Evolutionary conservation across 2,797 vertebrate genomes (phyloP), one percentile per base, ranked within the genome.

Genomic region (Bradypodion ventrale): DNA sequence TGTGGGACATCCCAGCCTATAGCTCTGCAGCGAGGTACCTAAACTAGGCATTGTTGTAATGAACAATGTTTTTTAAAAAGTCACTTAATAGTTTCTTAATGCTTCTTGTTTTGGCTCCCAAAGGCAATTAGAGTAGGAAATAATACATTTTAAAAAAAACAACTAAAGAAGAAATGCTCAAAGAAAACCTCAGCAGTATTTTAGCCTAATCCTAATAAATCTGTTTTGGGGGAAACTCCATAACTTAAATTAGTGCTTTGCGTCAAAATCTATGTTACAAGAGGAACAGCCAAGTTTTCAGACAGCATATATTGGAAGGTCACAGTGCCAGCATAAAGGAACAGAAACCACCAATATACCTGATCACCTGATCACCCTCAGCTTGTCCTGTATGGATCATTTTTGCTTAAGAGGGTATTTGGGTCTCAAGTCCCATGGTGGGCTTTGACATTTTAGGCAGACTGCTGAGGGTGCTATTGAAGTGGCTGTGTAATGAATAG

Each of bases 81-180:
- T 56, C 82, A 83, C 70, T 86, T 89, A 15, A 3, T 56, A 13
- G 37, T 88, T 93, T 88, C 75, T 88, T 77, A 59, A 69, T 83
- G 32, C 7, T 77, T 56, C 4, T 29, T 68, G 35, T 25, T 80
- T 19, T 16, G n/a, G n/a, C 27, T 62, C 16, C n/a, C n/a, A 78
- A 46, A 84, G 75, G 25, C 9, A 56, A n/a, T 13, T 52, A 7
- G 5, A 37, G 5, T 8, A 72, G 56, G 13, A 66, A 66, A 80
- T 80, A 23, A 19, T 49, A 27, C 2, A 46, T 25, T 27, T 32
- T 56, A 66, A 21, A 15, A 15, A n/a, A 23, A 23, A 46, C 40
- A 27, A 29, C 27, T 29, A 27, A 32, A n/a, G 25, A 46, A 40
- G 10, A 10, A 46, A 69, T 52, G 19, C 44, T 65, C 7, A 63